These are phyloP conservation scores for Microdon myrmicae DNA, from an alignment of 2,888 invertebrate genomes.

Conservation along the genomic window DNA sequence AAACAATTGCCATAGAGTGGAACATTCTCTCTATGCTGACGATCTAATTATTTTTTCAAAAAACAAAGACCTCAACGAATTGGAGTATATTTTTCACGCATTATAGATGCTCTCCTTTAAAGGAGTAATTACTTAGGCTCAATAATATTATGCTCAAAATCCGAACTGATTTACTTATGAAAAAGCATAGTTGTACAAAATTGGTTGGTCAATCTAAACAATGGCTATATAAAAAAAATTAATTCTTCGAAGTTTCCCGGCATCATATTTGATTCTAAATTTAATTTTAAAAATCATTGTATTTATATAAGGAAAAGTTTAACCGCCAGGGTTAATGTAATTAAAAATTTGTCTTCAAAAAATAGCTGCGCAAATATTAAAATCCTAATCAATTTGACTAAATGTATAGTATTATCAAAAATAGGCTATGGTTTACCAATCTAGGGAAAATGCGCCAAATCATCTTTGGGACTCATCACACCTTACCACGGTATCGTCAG, in stretches of 20 bases:
- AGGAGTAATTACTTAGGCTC: background rate
- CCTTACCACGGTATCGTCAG: too few relatives aligned
- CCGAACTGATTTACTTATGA: too few relatives aligned
- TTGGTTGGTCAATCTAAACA: too few relatives aligned
- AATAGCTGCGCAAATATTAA: background rate
- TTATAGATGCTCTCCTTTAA: background rate
- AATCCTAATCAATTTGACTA: slow-evolving; percentile 9
- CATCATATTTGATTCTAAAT: too few relatives aligned
- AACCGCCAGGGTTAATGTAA: slow-evolving; percentile 1
- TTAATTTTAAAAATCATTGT: background rate
- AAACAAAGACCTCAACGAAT: background rate
- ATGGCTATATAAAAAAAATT: background rate
- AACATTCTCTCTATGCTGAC: slow-evolving; percentile 1
- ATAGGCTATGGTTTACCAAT: too few relatives aligned
- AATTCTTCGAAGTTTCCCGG: background rate
- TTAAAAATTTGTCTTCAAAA: slow-evolving; percentile 13
- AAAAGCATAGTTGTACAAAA: too few relatives aligned
- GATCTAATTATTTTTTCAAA: slow-evolving; percentile 2
- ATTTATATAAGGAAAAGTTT: background rate
- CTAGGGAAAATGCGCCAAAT: too few relatives aligned
- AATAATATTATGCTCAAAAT: background rate
- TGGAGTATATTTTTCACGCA: background rate
- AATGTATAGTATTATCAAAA: too few relatives aligned
- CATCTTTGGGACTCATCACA: too few relatives aligned
- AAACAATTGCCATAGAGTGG: background rate